Evolutionary conservation across 1,140 invertebrate genomes (phyloP), one percentile per base, ranked within the genome.

Genomic region (Solenopsis fugax): DNA sequence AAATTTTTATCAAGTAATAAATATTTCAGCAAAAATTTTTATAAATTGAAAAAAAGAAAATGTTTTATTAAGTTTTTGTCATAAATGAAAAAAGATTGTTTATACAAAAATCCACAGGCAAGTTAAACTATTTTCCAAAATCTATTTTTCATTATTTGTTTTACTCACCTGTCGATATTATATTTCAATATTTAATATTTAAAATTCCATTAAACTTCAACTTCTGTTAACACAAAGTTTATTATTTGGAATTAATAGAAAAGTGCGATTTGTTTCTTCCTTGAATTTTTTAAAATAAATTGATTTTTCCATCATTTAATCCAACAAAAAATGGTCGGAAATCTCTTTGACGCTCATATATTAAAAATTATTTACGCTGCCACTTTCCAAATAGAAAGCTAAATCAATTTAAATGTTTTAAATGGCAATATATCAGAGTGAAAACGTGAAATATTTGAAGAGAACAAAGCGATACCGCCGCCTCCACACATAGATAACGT

Each of bases 401-500:
- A 65, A 67, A 52, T 34, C 0, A 24, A 62, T 10, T 24, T 52
- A 52, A 78, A 13, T 34, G 1, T 21, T 78, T 52, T 67, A 34
- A 80, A 41, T 5, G 0, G 1, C 1, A 18, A 52, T 37, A 50
- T 50, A 52, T 6, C 10, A 34, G 34, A n/a, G 34, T 48, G n/a
- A 62, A 9, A 78, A 54, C 4, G 18, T 60, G 13, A 78, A 50
- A 65, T 65, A 62, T 77, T 48, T 41, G 10, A 67, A n/a, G 29
- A 80, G 10, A 4, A 52, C 34, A 54, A 65, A 78, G 41, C 5
- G 34, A 67, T 67, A 69, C 0, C 48, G 45, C 29, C 58, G 24
- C 76, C 58, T 65, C 16, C 75, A 29, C 75, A 65, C 4, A 48
- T 21, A 80, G 77, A 80, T 80, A 80, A 69, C 29, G 60, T 52